Percentiles rank a stretch among this genome's conserved stretches.
phyloP scores from a whole-genome alignment of 2,888 invertebrate species.

The Netelia melanura region DNA sequence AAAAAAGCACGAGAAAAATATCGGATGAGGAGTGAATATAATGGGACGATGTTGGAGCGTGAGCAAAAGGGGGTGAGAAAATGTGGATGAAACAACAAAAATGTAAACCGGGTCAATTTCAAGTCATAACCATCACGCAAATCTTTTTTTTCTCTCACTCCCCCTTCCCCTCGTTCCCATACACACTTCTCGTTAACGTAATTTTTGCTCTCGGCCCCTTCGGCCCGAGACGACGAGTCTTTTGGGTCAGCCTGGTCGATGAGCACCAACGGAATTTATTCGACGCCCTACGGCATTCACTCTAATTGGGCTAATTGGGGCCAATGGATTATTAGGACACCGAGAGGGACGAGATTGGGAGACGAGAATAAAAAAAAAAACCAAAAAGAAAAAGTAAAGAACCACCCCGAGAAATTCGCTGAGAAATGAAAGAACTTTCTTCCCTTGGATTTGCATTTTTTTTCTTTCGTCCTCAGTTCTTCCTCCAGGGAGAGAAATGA shows the following conservation, averaged over 20 bases:
- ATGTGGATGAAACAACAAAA: slow-evolving; percentile 25
- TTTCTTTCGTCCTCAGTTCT: not conserved
- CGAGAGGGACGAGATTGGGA: slow-evolving; percentile 24
- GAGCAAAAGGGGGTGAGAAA: not conserved
- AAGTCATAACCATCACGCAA: slow-evolving; percentile 26
- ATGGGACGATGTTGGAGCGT: not conserved
- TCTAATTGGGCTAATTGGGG: slow-evolving; percentile 65
- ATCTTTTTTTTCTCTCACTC: slow-evolving; percentile 37
- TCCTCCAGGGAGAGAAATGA: not conserved
- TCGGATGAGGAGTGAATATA: not conserved
- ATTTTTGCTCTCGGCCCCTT: slow-evolving; percentile 11
- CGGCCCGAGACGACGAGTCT: slow-evolving; percentile 36
- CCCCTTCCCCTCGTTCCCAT: slow-evolving; percentile 13
- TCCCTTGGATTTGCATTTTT: slow-evolving; percentile 27
- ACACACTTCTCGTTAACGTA: slow-evolving; percentile 22
- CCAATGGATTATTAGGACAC: slow-evolving; percentile 60
- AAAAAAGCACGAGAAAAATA: slow-evolving; percentile 1
- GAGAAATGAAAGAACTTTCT: slow-evolving; percentile 19
- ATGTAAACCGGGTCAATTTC: slow-evolving; percentile 58
- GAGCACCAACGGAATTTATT: slow-evolving; percentile 58
- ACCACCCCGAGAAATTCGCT: slow-evolving; percentile 7
- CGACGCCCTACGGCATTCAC: slow-evolving; percentile 53
- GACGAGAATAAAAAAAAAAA: slow-evolving; percentile 10
- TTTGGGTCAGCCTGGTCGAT: slow-evolving; percentile 62
- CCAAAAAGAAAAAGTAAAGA: too few relatives aligned